Percentiles rank a stretch among this genome's conserved stretches.
Conservation (phyloP, 2,888 invertebrate genomes). For the Adelphocoris suturalis region DNA sequence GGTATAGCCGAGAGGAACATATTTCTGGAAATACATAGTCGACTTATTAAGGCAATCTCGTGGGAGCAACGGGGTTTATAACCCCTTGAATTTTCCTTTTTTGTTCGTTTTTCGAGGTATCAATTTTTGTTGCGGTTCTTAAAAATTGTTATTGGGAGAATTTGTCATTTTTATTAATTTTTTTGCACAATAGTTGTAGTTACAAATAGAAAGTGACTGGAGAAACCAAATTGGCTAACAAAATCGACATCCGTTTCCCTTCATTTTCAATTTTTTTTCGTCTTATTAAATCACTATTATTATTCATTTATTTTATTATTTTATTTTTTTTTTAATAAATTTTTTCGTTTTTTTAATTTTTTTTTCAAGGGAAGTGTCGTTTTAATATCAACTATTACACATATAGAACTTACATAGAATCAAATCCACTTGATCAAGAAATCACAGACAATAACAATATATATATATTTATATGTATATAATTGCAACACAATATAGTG, state of each 20-base stretch:
- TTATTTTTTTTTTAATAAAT: neutral
- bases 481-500: slow-evolving; percentile 68
- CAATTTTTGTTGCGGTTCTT: neutral
- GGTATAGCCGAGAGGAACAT: slow-evolving; percentile 70
- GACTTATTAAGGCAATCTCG: slow-evolving; percentile 68
- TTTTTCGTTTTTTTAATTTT: slow-evolving; percentile 26
- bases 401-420: slow-evolving; percentile 69
- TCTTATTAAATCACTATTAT: neutral
- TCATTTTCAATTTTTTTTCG: neutral
- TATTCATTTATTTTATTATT: neutral
- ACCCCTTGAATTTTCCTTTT: slow-evolving; percentile 52
- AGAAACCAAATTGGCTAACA: slow-evolving; percentile 28
- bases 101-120: slow-evolving; percentile 46
- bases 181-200: slow-evolving; percentile 43
- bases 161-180: neutral
- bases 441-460: slow-evolving; percentile 71
- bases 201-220: slow-evolving; percentile 20
- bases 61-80: slow-evolving; percentile 68
- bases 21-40: slow-evolving; percentile 68
- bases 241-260: slow-evolving; percentile 18
- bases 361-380: slow-evolving; percentile 47
- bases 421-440: slow-evolving; percentile 68
- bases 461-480: slow-evolving; percentile 57
- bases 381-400: slow-evolving; percentile 55
- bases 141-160: neutral